phyloP scores from a whole-genome alignment of 2,797 vertebrate genomes.

The Betta splendens region DNA sequence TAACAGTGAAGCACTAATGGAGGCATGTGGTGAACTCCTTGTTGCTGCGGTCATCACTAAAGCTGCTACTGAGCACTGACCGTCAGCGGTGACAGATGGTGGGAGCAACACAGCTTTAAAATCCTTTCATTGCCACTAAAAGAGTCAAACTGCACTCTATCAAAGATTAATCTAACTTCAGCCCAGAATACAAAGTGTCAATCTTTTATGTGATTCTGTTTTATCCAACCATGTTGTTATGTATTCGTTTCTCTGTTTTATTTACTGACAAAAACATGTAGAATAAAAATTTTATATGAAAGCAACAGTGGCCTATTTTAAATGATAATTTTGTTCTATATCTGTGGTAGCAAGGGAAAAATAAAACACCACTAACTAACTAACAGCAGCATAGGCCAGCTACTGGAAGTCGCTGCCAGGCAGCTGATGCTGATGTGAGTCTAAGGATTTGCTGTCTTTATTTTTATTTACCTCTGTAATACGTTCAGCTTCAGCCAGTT shows the following conservation, averaged over 20 bases:
- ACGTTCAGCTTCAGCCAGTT: too few species aligned
- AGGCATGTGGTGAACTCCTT: slow-evolving; percentile 26
- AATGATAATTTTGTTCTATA: background rate
- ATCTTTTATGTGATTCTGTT: slow-evolving; percentile 34
- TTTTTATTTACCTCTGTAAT: background rate
- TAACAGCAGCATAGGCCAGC: too few species aligned
- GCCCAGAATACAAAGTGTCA: slow-evolving; percentile 11
- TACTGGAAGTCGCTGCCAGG: too few species aligned
- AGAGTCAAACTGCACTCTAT: background rate
- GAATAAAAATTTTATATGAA: slow-evolving; percentile 15
- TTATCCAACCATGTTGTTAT: slow-evolving; percentile 31
- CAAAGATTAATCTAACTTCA: background rate
- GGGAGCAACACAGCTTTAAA: slow-evolving; percentile 9
- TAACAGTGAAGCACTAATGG: slow-evolving; percentile 56
- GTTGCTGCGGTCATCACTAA: slow-evolving; percentile 45
- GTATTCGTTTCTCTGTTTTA: slow-evolving; percentile 37
- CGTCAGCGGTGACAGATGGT: slow-evolving; percentile 25
- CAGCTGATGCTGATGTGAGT: too few species aligned
- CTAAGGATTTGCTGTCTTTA: too few species aligned
- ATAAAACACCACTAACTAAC: background rate
- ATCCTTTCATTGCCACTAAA: slow-evolving; percentile 2
- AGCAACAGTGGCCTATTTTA: slow-evolving; percentile 17
- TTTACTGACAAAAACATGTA: slow-evolving; percentile 22
- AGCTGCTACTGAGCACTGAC: slow-evolving; percentile 21
- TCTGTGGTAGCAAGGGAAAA: background rate